phyloP scores from a whole-genome alignment of 2,888 invertebrate genomes.

The Nemapogon koenigi region DNA sequence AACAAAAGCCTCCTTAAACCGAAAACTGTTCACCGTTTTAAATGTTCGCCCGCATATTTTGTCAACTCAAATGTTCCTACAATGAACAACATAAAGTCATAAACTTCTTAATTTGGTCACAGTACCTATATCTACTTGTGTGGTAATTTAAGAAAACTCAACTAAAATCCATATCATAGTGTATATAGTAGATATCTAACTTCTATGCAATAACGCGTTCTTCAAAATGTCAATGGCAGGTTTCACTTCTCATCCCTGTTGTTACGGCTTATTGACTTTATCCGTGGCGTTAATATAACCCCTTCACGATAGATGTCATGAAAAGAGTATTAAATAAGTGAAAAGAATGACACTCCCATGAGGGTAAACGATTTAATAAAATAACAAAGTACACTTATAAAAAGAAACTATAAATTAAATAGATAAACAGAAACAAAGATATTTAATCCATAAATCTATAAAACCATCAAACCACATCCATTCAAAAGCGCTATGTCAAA shows the following conservation, averaged over 20 bases:
- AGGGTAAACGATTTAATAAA: constrained; percentile 31
- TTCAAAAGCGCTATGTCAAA: constrained; percentile 45
- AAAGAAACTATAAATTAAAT: constrained; percentile 37
- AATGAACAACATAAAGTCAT: too few relatives aligned
- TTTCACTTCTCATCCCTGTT: constrained; percentile 52
- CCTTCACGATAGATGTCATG: constrained; percentile 59
- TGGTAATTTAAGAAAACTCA: too few relatives aligned
- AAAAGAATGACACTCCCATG: constrained; percentile 21
- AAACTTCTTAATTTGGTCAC: too few relatives aligned
- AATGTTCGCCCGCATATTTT: constrained; percentile 52
- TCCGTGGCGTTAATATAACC: constrained; percentile 60
- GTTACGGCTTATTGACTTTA: constrained; percentile 59
- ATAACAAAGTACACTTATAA: constrained; percentile 26
- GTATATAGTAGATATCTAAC: too few relatives aligned
- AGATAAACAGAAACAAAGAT: constrained; percentile 49
- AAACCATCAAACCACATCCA: constrained; percentile 43
- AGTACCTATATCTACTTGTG: too few relatives aligned
- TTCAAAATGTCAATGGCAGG: constrained; percentile 54
- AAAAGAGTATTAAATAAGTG: constrained; percentile 42
- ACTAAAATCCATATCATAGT: too few relatives aligned
- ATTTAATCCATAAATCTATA: constrained; percentile 43
- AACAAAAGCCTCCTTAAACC: constrained; percentile 62
- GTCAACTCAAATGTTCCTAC: constrained; percentile 28
- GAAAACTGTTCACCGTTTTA: constrained; percentile 58
- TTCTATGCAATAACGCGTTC: background rate